phyloP scores from a whole-genome alignment of 2,113 vertebrate genomes.

The Craseonycteris thonglongyai region DNA sequence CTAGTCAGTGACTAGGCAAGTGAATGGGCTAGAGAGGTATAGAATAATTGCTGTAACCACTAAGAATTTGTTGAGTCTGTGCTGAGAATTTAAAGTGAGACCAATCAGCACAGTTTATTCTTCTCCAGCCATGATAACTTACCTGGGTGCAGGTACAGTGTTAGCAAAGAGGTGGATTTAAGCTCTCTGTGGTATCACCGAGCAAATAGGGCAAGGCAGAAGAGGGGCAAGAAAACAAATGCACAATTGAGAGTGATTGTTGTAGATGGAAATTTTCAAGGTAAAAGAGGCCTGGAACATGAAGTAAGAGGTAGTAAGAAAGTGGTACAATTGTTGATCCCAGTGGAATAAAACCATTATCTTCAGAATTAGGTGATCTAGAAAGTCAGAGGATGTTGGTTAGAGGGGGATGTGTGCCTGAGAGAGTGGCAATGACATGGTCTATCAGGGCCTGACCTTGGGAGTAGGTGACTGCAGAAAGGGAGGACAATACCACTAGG shows the following conservation, averaged over 20 bases:
- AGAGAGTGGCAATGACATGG: neutral
- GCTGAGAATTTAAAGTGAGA: neutral
- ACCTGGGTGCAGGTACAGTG: neutral
- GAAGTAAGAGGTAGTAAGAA: neutral
- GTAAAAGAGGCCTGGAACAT: neutral
- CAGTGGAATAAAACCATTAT: neutral
- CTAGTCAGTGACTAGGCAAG: neutral
- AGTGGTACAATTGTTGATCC: neutral
- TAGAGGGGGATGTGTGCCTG: accelerated
- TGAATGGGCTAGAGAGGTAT: neutral
- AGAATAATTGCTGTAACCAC: neutral
- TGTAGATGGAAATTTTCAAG: neutral
- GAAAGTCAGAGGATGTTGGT: neutral
- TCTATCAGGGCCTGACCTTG: neutral
- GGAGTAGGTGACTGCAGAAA: neutral
- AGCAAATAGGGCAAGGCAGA: neutral
- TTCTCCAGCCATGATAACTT: neutral
- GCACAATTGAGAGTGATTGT: neutral
- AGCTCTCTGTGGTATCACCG: neutral
- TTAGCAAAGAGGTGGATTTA: neutral
- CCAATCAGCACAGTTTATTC: neutral
- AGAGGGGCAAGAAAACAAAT: neutral
- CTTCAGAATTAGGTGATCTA: neutral
- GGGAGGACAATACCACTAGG: neutral
- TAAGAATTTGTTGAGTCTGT: neutral